These are phyloP conservation scores for Arvicanthis niloticus DNA, from an alignment of 2,113 vertebrate species.

Conservation along the genomic window DNA sequence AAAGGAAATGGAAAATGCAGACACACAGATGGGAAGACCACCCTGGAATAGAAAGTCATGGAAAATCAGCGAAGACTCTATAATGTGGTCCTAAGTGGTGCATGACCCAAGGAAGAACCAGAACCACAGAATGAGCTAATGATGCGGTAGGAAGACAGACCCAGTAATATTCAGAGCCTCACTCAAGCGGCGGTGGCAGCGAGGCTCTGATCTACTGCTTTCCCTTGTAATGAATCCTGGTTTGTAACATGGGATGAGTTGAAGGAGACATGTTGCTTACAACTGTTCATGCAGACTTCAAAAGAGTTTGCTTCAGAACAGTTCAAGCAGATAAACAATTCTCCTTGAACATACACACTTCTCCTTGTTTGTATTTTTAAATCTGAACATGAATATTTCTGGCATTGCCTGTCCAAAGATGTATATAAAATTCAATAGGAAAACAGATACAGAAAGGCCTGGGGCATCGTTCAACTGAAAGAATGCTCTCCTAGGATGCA, in stretches of 20 bases:
- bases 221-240: not conserved
- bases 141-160: fast-evolving
- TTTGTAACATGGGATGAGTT: not conserved
- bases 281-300: not conserved
- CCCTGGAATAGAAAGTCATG: fast-evolving
- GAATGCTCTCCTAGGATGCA: not conserved
- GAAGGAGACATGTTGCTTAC: not conserved
- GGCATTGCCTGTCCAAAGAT: not conserved
- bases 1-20: fast-evolving
- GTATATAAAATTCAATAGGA: not conserved
- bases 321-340: not conserved
- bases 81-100: not conserved
- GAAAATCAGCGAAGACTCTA: not conserved
- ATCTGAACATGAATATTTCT: not conserved
- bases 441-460: not conserved
- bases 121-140: not conserved
- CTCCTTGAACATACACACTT: not conserved
- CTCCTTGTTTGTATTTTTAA: not conserved
- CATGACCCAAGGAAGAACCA: not conserved
- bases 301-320: not conserved
- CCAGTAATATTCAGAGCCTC: fast-evolving
- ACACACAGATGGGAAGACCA: fast-evolving
- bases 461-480: not conserved
- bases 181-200: fast-evolving
- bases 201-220: not conserved